Conservation (phyloP, 2,888 invertebrate species). For the Pammene fasciana region DNA sequence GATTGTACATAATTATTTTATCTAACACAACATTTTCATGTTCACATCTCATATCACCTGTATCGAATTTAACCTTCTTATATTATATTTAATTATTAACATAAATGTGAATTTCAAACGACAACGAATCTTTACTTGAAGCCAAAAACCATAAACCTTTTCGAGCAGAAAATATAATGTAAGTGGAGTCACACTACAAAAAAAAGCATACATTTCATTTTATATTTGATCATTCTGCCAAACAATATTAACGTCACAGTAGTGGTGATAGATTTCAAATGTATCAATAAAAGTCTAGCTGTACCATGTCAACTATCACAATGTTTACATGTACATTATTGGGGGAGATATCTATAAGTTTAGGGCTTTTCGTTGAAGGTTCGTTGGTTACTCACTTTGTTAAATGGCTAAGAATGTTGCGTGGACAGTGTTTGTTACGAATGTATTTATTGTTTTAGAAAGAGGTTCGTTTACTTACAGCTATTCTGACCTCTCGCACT, state of each 20-base stretch:
- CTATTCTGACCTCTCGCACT: slow-evolving; percentile 63
- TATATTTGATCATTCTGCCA: background rate
- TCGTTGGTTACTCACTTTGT: slow-evolving; percentile 56
- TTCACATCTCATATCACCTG: slow-evolving; percentile 35
- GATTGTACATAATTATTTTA: slow-evolving; percentile 41
- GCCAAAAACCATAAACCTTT: slow-evolving; percentile 3
- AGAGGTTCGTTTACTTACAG: slow-evolving; percentile 61
- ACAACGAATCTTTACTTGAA: slow-evolving; percentile 46
- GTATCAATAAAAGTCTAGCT: background rate
- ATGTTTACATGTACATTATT: background rate
- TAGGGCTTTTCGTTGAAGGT: slow-evolving; percentile 50
- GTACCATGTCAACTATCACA: background rate
- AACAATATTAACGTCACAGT: background rate
- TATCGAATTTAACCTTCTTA: slow-evolving; percentile 43
- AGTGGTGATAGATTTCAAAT: background rate
- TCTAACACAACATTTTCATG: slow-evolving; percentile 33
- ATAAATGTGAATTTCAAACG: slow-evolving; percentile 33
- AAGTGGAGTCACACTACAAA: background rate
- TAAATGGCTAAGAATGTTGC: slow-evolving; percentile 75
- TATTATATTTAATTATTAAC: slow-evolving; percentile 47
- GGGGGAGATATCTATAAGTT: background rate
- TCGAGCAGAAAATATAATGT: background rate
- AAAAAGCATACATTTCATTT: background rate
- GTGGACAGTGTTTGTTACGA: slow-evolving; percentile 72
- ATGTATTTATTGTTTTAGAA: slow-evolving; percentile 49